These are phyloP conservation scores for Urocynchramus pylzowi DNA, from an alignment of 2,113 vertebrate genomes.

Conservation along the genomic window DNA sequence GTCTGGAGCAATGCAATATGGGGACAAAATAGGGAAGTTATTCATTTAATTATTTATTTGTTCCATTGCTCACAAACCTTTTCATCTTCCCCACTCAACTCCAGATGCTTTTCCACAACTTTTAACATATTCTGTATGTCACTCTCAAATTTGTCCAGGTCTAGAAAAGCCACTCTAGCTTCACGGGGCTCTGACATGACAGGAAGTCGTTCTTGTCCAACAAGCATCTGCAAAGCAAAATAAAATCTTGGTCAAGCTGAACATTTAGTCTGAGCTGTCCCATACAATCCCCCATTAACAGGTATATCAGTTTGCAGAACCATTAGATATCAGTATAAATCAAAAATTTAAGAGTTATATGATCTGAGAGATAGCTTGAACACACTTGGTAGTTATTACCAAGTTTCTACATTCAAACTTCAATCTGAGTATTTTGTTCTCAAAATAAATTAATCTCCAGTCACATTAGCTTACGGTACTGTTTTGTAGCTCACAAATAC, in stretches of 20 bases:
- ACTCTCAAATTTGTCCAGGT: conserved; percentile 77
- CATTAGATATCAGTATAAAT: background rate
- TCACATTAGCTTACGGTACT: background rate
- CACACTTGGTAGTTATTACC: background rate
- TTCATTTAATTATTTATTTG: background rate
- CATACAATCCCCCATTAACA: background rate
- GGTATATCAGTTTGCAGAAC: background rate
- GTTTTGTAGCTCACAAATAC: background rate
- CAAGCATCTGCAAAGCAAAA: conserved; percentile 74
- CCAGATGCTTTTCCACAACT: conserved; percentile 77
- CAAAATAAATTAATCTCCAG: background rate
- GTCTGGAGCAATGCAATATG: background rate
- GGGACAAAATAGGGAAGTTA: background rate
- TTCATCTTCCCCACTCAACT: conserved; percentile 78
- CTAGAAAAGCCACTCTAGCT: conserved; percentile 23
- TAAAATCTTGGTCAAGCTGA: background rate
- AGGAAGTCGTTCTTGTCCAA: conserved; percentile 71
- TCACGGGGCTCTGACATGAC: conserved; percentile 39
- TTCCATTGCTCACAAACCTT: conserved; percentile 74
- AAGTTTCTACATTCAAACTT: background rate
- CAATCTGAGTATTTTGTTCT: background rate
- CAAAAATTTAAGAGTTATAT: background rate
- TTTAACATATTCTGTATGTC: conserved; percentile 79
- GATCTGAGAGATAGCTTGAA: background rate
- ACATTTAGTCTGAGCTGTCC: background rate